Evolutionary conservation across 2,113 vertebrate species (phyloP), one percentile per base, ranked within the genome.

Genomic region (Sinocyclocheilus anshuiensis): DNA sequence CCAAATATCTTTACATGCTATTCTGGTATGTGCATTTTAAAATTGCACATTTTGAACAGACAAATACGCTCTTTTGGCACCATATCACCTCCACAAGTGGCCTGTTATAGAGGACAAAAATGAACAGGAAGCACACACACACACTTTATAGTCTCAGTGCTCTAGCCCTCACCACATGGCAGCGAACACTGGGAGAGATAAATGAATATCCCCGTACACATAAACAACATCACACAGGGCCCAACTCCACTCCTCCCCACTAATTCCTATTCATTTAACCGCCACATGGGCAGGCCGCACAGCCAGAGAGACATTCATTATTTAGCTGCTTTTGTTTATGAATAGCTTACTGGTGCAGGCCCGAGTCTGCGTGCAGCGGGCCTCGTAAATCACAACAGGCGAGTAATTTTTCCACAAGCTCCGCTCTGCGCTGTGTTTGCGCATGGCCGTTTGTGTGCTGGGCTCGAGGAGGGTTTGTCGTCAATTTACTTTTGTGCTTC

Each of bases 251-350:
- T 90, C 91, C 89, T 89, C 90, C 88, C 77, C 88, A 95, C 96
- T 97, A 97, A 97, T 98, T 96, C 96, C 96, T 97, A 97, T 97
- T 98, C 97, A 98, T 97, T 97, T 98, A 96, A 97, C 96, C 95
- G 94, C 94, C 90, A 94, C 93, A 88, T 94, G 93, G 95, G 95
- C 93, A 94, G 93, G 92, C 94, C 93, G 89, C 92, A 93, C 94
- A 93, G 91, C 92, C 94, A 93, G 96, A 93, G 92, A 93, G 95
- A 96, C 95, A 98, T 97, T 97, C 95, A 97, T 98, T 98, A 98
- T 98, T 97, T 97, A 97, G 96, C 96, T 94, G 95, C 94, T 96
- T 92, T 95, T 97, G 96, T 97, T 98, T 99, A 97, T 97, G 97
- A 97, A 97, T 97, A 96, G 95, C 96, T 98, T 97, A 97, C 97